Conservation (phyloP, 2,888 invertebrate genomes). For the Aelia acuminata region DNA sequence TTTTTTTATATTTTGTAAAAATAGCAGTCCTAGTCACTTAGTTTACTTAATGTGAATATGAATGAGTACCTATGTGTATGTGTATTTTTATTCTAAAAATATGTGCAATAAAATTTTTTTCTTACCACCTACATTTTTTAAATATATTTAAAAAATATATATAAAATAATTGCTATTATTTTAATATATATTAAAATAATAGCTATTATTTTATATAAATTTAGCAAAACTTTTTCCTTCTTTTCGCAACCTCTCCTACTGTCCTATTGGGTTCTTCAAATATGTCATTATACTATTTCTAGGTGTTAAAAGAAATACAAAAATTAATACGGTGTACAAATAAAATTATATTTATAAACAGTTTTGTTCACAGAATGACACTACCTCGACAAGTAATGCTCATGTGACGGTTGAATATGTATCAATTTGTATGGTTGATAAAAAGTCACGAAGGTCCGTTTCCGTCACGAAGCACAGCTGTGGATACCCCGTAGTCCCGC, state of each 20-base stretch:
- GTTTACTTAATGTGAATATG: neutral
- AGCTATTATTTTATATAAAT: too few relatives aligned
- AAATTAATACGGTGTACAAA: neutral
- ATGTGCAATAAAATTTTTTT: neutral
- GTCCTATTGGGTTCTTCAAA: too few relatives aligned
- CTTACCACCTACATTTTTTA: neutral
- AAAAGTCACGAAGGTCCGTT: neutral
- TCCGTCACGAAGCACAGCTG: neutral
- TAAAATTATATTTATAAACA: neutral
- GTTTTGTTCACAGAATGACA: neutral
- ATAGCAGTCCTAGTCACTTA: neutral
- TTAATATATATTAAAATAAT: too few relatives aligned
- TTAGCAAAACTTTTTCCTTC: too few relatives aligned
- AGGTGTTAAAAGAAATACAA: neutral
- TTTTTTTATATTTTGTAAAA: conserved; percentile 8
- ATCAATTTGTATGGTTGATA: neutral
- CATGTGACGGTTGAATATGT: neutral
- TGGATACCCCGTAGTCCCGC: conserved; percentile 29
- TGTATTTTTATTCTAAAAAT: neutral
- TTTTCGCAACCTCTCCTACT: too few relatives aligned
- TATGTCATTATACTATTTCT: neutral
- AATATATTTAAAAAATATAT: too few relatives aligned
- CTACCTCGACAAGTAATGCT: neutral
- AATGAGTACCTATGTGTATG: neutral
- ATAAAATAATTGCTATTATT: too few relatives aligned